Evolutionary conservation across 2,888 invertebrate genomes (phyloP), one percentile per base, ranked within the genome.

Genomic region (Atherix ibis): DNA sequence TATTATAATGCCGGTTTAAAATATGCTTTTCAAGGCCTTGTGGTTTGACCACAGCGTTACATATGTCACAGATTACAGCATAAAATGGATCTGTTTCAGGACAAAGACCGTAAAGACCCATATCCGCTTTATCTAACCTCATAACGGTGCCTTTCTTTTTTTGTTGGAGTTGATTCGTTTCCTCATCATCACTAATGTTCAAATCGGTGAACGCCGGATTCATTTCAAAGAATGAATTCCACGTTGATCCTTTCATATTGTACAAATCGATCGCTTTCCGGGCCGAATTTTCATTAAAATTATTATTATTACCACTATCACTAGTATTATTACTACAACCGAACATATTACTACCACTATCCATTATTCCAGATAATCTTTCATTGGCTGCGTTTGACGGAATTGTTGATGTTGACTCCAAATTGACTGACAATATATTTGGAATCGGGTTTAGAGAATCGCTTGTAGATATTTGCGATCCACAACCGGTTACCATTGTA

Each of bases 61-160:
- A 84, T 55, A 74, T 67, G 58, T 78, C 77, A 60, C 84, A 84
- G 46, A 82, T 72, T 39, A 81, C 79, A 40, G 80, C 73, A 53
- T 74, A 74, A 47, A 83, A 72, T 41, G 71, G 68, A 60, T 83
- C 81, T 58, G 73, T 70, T 49, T 80, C 78, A 16, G 84, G 84
- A 49, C 78, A 78, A 48, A 78, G 67, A 30, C 82, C 82, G 58
- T 77, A 83, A 37, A 81, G 68, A 45, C 71, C 70, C 72, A 81
- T 81, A 55, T 74, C 75, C 59, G 70, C 61, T 43, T 57, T 53
- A 39, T 62, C 62, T 34, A 72, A 62, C 6, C 71, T 65, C 48
- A 68, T 65, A 42, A 70, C 64, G 39, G 66, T 58, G 66, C 58
- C n/a, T 63, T 34, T 31, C 42, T 34, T 42, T 44, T 30, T 26